These are phyloP conservation scores for Micromesistius poutassou DNA, from an alignment of 2,797 vertebrate species.

Conservation along the genomic window DNA sequence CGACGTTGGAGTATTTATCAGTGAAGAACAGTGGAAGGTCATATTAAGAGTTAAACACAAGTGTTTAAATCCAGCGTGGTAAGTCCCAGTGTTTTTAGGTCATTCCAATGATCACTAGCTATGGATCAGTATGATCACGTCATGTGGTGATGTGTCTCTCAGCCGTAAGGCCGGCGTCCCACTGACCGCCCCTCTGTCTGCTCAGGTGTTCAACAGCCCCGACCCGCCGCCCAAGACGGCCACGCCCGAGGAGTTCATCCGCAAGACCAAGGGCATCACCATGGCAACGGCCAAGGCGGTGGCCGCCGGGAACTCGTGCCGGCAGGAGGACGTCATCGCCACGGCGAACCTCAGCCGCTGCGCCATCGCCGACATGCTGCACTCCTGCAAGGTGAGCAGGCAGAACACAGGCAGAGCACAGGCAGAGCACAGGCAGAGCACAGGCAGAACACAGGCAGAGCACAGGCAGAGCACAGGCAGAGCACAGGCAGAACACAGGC, in stretches of 20 bases:
- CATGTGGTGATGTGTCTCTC: too few relatives aligned
- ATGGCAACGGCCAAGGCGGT: slow-evolving; percentile 98
- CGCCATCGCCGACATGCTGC: slow-evolving; percentile 94
- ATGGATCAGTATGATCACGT: too few relatives aligned
- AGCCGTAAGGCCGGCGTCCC: too few relatives aligned
- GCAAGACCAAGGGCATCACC: slow-evolving; percentile 97
- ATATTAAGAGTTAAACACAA: too few relatives aligned
- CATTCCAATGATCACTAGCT: too few relatives aligned
- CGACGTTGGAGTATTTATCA: too few relatives aligned
- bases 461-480: too few relatives aligned
- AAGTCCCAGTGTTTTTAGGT: too few relatives aligned
- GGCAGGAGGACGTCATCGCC: slow-evolving; percentile 94
- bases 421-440: background rate
- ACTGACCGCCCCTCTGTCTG: background rate
- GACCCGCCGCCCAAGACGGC: slow-evolving; percentile 89
- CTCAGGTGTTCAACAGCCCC: slow-evolving; percentile 86
- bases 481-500: background rate
- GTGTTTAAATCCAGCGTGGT: too few relatives aligned
- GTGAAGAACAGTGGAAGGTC: too few relatives aligned
- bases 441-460: background rate
- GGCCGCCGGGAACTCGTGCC: slow-evolving; percentile 94
- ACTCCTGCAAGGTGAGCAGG: slow-evolving; percentile 84
- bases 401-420: too few relatives aligned
- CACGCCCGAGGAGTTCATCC: slow-evolving; percentile 95
- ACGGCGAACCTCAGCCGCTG: slow-evolving; percentile 93